Conservation (phyloP, 2,888 invertebrate genomes). For the Galerucella pusilla region DNA sequence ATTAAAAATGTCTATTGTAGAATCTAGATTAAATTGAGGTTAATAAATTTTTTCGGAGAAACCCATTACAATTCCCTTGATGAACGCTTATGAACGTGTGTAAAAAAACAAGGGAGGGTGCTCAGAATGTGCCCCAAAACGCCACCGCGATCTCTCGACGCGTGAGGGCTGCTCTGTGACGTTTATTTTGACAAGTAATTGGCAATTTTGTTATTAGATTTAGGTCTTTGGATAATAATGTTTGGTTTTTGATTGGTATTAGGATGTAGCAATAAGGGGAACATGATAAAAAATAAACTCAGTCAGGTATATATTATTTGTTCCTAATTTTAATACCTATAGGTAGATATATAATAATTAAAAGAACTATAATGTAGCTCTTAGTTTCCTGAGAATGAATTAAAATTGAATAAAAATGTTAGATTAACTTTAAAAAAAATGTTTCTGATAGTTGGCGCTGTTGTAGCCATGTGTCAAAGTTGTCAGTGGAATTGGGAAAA, state of each 20-base stretch:
- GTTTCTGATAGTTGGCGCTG: too few relatives aligned
- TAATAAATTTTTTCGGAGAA: neutral
- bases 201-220: conserved; percentile 50
- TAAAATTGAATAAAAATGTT: neutral
- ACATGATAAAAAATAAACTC: neutral
- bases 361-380: neutral
- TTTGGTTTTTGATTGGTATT: conserved; percentile 42
- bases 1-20: neutral
- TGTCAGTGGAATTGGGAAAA: too few relatives aligned
- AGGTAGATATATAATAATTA: too few relatives aligned
- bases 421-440: too few relatives aligned
- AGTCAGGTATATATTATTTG: neutral
- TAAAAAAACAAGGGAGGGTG: conserved; percentile 49
- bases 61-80: neutral
- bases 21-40: too few relatives aligned
- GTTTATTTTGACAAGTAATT: conserved; percentile 48
- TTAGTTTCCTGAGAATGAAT: neutral
- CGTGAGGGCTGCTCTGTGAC: conserved; percentile 23
- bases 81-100: conserved; percentile 30
- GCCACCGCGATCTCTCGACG: conserved; percentile 14
- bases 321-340: too few relatives aligned
- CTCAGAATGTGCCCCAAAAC: conserved; percentile 25
- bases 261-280: conserved; percentile 5
- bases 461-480: too few relatives aligned
- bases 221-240: conserved; percentile 38